Conservation (phyloP, 2,888 invertebrate species). For the Rutpela maculata region DNA sequence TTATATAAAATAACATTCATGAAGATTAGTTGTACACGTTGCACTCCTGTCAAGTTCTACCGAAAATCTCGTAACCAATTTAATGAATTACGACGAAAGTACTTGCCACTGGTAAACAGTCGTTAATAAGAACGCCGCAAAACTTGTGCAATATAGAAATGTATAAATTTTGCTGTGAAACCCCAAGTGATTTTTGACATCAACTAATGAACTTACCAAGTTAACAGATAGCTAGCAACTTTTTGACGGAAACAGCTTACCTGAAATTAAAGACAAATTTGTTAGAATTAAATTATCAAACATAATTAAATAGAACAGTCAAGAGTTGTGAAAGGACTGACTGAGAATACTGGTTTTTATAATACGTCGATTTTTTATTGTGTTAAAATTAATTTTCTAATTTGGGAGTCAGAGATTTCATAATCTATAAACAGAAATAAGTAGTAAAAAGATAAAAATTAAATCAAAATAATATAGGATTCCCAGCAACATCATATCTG, state of each 20-base stretch:
- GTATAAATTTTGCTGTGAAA: conserved; percentile 9
- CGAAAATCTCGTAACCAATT: neutral
- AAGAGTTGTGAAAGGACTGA: neutral
- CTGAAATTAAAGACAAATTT: conserved; percentile 37
- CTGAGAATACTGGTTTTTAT: neutral
- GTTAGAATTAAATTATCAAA: conserved; percentile 25
- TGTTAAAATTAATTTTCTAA: neutral
- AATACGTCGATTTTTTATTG: neutral
- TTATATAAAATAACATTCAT: no score
- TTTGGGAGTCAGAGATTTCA: neutral
- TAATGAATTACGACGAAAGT: conserved; percentile 8
- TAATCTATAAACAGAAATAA: no score
- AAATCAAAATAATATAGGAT: no score
- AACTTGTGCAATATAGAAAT: conserved; percentile 12
- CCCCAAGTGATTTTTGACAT: conserved; percentile 23
- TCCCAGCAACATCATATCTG: no score
- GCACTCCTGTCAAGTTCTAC: neutral
- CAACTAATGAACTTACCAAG: conserved; percentile 10
- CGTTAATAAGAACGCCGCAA: neutral
- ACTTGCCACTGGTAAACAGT: neutral
- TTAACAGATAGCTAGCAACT: conserved; percentile 11
- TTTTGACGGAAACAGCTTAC: conserved; percentile 22
- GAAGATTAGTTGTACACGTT: neutral
- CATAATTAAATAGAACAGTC: conserved; percentile 10
- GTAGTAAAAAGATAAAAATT: no score